Evolutionary conservation across 2,113 vertebrate genomes (phyloP).

Genomic region (Scortum barcoo): DNA sequence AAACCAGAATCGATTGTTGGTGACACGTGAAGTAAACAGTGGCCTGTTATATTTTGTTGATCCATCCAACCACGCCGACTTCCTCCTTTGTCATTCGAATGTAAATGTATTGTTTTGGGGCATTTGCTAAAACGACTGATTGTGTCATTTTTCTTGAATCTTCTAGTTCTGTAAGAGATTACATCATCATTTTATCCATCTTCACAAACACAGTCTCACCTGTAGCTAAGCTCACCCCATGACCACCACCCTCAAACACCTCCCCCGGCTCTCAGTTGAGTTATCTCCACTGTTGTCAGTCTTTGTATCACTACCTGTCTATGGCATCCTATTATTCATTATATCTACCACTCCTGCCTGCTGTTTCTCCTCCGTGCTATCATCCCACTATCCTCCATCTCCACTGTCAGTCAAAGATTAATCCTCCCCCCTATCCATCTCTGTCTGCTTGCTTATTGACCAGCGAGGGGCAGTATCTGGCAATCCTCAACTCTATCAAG

Average conservation of each 20-base stretch:
- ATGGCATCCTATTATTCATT: constrained; percentile 71
- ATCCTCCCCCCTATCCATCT: constrained; percentile 53
- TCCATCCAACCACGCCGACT: not conserved
- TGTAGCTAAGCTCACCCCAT: constrained; percentile 31
- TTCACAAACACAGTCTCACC: constrained; percentile 26
- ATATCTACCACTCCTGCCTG: constrained; percentile 69
- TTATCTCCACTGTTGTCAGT: constrained; percentile 69
- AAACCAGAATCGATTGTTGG: not conserved
- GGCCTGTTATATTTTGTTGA: not conserved
- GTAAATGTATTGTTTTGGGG: not conserved
- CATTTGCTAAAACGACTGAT: too few relatives aligned
- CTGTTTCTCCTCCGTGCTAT: constrained; percentile 66
- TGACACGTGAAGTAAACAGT: not conserved
- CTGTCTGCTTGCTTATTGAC: constrained; percentile 66
- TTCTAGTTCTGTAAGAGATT: too few relatives aligned
- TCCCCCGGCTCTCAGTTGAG: constrained; percentile 34
- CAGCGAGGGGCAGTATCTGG: constrained; percentile 69
- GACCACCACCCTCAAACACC: constrained; percentile 9
- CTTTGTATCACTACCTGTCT: constrained; percentile 66
- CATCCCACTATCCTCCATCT: constrained; percentile 72
- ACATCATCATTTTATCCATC: not conserved
- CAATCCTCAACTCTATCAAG: constrained; percentile 74
- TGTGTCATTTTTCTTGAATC: too few relatives aligned
- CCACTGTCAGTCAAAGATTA: constrained; percentile 62
- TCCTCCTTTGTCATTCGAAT: not conserved